phyloP scores from a whole-genome alignment of 2,113 vertebrate genomes.

The Aythya baeri region DNA sequence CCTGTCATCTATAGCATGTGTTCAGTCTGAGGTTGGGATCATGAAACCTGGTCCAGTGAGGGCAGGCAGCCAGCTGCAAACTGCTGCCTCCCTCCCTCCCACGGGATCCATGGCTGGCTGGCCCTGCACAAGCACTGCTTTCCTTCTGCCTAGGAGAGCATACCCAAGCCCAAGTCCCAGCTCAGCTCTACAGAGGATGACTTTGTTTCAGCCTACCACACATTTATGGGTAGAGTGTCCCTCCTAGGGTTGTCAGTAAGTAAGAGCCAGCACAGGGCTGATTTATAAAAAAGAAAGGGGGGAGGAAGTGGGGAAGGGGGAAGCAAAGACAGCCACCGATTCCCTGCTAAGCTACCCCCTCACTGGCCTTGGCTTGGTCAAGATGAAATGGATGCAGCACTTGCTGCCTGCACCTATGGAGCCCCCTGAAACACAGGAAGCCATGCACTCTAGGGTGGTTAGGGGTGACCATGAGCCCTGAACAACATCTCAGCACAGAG shows the following conservation, averaged over 20 bases:
- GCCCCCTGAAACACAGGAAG: neutral
- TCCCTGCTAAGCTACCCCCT: neutral
- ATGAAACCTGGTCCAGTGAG: accelerated
- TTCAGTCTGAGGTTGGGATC: neutral
- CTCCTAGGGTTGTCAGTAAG: neutral
- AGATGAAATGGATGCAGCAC: neutral
- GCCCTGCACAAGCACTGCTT: neutral
- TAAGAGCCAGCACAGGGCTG: neutral
- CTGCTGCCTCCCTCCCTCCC: neutral
- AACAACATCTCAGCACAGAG: neutral
- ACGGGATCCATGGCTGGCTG: neutral
- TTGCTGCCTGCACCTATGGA: neutral
- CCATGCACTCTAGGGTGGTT: neutral
- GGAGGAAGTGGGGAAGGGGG: too few relatives aligned
- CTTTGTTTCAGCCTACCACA: neutral
- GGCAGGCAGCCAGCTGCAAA: neutral
- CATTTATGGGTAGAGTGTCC: neutral
- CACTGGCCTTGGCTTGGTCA: neutral
- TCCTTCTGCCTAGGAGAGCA: neutral
- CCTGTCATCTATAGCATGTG: accelerated
- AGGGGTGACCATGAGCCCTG: neutral
- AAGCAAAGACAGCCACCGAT: neutral
- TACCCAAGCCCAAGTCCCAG: neutral
- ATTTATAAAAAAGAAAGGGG: neutral
- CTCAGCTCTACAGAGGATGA: neutral